phyloP scores from a whole-genome alignment of 2,113 vertebrate species.

The Pangasianodon gigas region DNA sequence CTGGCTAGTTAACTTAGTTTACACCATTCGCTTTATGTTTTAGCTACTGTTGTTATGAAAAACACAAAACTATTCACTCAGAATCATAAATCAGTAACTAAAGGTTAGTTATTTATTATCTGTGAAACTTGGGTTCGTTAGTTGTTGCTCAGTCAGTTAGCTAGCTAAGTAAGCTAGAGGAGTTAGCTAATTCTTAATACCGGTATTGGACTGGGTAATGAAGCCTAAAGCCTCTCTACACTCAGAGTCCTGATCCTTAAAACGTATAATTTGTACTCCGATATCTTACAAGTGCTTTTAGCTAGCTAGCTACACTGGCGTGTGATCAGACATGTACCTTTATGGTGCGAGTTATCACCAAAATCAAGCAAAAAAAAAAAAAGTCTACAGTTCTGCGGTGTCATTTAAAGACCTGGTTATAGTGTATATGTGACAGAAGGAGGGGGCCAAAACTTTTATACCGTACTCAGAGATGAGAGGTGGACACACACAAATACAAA shows the following conservation, averaged over 20 bases:
- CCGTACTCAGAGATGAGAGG: neutral
- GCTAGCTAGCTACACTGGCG: neutral
- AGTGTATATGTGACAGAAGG: neutral
- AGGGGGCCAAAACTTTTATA: neutral
- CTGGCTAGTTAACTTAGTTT: neutral
- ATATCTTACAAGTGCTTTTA: neutral
- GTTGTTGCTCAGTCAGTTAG: neutral
- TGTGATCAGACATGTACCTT: neutral
- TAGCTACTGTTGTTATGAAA: no score
- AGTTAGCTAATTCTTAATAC: neutral
- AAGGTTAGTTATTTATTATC: neutral
- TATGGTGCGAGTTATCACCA: neutral
- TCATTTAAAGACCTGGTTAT: neutral
- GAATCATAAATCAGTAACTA: neutral
- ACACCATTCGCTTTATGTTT: neutral
- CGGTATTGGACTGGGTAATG: neutral
- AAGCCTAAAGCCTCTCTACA: neutral
- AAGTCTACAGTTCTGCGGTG: neutral
- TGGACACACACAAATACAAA: no score
- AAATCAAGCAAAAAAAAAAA: neutral
- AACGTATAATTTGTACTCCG: neutral
- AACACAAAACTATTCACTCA: neutral
- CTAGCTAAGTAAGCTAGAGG: neutral
- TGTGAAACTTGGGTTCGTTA: neutral
- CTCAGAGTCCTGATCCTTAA: neutral